Evolutionary conservation across 2,888 invertebrate species (phyloP).

Genomic region (Leucoptera coffeella): DNA sequence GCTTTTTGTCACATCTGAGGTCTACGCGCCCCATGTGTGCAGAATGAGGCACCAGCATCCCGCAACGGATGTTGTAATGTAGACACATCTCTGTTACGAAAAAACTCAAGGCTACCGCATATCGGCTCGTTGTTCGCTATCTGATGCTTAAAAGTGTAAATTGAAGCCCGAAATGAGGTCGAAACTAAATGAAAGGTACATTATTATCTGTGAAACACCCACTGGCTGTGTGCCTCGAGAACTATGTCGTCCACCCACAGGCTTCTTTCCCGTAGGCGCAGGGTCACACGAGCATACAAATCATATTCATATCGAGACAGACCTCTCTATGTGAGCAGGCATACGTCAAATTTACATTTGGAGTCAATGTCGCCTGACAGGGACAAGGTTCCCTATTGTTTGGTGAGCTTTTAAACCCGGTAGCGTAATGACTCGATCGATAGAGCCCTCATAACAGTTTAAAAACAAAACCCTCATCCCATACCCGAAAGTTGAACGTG

Average conservation of each 20-base stretch:
- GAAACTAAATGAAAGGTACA: no score
- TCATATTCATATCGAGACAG: slow-evolving; percentile 37
- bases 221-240: slow-evolving; percentile 39
- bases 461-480: no score
- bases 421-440: no score
- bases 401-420: slow-evolving; percentile 15
- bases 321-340: slow-evolving; percentile 40
- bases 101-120: no score
- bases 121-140: no score
- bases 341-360: slow-evolving; percentile 40
- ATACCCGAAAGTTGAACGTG: slow-evolving; percentile 11
- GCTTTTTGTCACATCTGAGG: slow-evolving; percentile 44
- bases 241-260: slow-evolving; percentile 51
- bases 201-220: slow-evolving; percentile 53
- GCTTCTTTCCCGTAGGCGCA: slow-evolving; percentile 49
- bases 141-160: no score
- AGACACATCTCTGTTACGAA: no score
- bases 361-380: slow-evolving; percentile 39
- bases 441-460: no score
- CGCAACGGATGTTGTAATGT: slow-evolving; percentile 14
- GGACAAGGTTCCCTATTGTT: slow-evolving; percentile 43
- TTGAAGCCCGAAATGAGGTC: no score
- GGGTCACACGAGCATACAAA: slow-evolving; percentile 38
- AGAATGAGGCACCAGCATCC: slow-evolving; percentile 17
- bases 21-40: slow-evolving; percentile 34